Base-by-base conservation (phyloP, 2,888 invertebrate genomes). In the Unio delphinus region DNA sequence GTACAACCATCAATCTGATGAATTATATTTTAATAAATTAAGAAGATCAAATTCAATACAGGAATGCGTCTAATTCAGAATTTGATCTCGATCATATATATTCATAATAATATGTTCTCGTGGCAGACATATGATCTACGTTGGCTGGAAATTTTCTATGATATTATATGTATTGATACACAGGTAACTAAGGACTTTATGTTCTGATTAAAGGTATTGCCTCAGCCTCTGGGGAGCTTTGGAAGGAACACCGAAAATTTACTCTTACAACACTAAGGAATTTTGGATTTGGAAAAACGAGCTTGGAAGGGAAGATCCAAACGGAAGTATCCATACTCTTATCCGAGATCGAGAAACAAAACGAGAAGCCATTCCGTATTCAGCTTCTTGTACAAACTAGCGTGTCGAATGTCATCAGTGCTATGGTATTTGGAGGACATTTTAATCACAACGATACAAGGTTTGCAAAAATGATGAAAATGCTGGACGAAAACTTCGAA, bases 201-300 rank as follows among this genome's bases (percentile, higher is more conserved):
- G 1, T 45, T 45, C 11, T 45, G 34, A 8, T 45, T 45, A 45
- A 3, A 45, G 45, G 45, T 45, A 15, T 45, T 15, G 15, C 3
- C 2, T 11, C 45, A 30, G 4, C 65, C 0, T n/a, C 20, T 0
- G 72, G 72, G 6, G 34, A 30, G 15, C 15, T 59, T 11, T 72
- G 68, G 74, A 65, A 64, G 57, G 71, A 71, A 55, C 70, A 74
- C n/a, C 62, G 74, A 15, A 68, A 55, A 55, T 69, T 74, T 56
- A 23, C 65, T 23, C 45, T 74, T 8, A 61, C 61, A 3, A 65
- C 69, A n/a, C 28, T 74, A 8, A 66, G 68, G 55, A 69, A 74
- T 45, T 69, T 74, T 17, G 74, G 74, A 17, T 60, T 74, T 34
- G 74, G 74, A 18, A 71, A 72, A 26, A 65, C 59, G 4, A 64